Evolutionary conservation across 2,797 vertebrate species (phyloP), one percentile per base, ranked within the genome.

Genomic region (Halcyon chelicuti): DNA sequence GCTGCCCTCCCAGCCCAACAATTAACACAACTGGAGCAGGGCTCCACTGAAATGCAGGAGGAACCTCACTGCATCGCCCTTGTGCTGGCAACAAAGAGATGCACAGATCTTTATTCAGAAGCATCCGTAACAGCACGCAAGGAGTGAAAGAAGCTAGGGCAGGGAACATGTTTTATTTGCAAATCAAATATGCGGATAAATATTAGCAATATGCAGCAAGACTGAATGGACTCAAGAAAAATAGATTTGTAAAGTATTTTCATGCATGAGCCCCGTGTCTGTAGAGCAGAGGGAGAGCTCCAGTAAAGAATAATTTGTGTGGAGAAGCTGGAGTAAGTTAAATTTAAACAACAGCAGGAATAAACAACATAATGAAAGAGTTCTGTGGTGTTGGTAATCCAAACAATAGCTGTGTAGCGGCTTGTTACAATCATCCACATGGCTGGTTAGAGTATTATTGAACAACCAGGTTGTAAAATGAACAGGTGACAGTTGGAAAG

Each of bases 1-100:
- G 12, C 88, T 86, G 92, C 90, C 97, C 96, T 97, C 93, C 93
- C 90, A 95, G 88, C 88, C 95, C 96, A 95, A 96, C 95, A 97
- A 97, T 98, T 97, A 98, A 97, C 96, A 98, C 98, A 98, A 98
- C 97, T 98, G 97, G 98, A 98, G 96, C 71, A 44, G 96, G 92
- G 74, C 85, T 95, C 78, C 5, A 19, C 91, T 92, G 92, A 97
- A 95, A 97, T 68, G 92, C 60, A 26, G 83, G 73, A 91, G 93
- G 94, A 96, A 91, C 70, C 84, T 93, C 47, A 11, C 61, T 7
- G 52, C 96, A 90, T 73, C 14, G 68, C 61, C 62, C 90, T 84
- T 63, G 90, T 17, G 17, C 77, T 66, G 74, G 57, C 8, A 92
- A 94, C 89, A 95, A 92, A 96, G 89, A 93, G 73, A 94, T 67